These are phyloP conservation scores for Phyto melanocephala DNA, from an alignment of 2,888 invertebrate species.

Conservation along the genomic window DNA sequence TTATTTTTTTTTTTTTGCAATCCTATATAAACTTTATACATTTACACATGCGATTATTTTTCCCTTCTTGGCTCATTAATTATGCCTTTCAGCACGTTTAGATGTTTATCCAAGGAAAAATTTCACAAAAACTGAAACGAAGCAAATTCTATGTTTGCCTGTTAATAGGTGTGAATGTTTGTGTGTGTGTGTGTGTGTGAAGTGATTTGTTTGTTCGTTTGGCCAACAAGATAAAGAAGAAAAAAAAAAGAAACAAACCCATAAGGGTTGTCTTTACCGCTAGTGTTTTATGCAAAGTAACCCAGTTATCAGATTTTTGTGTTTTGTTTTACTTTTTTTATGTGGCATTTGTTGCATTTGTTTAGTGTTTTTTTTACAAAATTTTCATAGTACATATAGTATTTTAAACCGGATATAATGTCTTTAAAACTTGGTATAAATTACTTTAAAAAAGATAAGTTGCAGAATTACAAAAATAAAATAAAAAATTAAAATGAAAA, in stretches of 20 bases:
- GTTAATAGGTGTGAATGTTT: not conserved
- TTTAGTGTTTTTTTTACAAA: not conserved
- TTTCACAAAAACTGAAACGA: conserved; percentile 6
- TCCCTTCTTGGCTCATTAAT: conserved; percentile 63
- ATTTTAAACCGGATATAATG: conserved; percentile 21
- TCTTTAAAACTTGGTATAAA: not conserved
- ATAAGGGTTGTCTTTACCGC: conserved; percentile 48
- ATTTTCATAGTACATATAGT: not conserved
- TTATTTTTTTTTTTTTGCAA: conserved; percentile 7
- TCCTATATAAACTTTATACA: conserved; percentile 2
- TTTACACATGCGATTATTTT: conserved; percentile 56
- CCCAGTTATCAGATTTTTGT: conserved; percentile 60
- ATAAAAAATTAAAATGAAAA: too few species aligned
- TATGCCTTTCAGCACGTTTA: conserved; percentile 65
- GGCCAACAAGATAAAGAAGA: not conserved
- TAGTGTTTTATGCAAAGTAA: conserved; percentile 53
- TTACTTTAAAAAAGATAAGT: too few species aligned
- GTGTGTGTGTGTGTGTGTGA: not conserved
- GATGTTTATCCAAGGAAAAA: conserved; percentile 56
- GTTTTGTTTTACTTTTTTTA: conserved; percentile 4
- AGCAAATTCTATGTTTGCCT: not conserved
- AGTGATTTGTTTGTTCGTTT: conserved; percentile 5
- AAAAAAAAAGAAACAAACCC: not conserved
- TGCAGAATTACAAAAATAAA: too few species aligned
- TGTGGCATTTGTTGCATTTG: conserved; percentile 23